Percentiles rank a stretch among this genome's conserved stretches.
phyloP scores from a whole-genome alignment of 2,888 invertebrate genomes.

The Stenolophus ochropezus region DNA sequence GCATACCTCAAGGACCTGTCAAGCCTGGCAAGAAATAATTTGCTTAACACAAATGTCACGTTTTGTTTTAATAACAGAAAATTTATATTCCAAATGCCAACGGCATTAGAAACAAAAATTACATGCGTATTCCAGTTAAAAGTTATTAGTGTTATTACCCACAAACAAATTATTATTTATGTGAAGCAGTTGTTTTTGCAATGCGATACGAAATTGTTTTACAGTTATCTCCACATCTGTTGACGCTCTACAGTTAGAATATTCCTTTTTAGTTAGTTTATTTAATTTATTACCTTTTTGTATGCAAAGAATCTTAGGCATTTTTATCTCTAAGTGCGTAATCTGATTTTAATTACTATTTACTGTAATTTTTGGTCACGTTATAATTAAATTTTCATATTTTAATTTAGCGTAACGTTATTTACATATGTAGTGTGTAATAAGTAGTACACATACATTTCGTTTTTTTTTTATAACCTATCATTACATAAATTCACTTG shows the following conservation, averaged over 20 bases:
- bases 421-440: conserved; percentile 5
- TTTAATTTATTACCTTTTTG: conserved; percentile 16
- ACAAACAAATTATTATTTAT: conserved; percentile 28
- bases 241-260: conserved; percentile 18
- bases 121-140: not conserved
- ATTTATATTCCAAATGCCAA: not conserved
- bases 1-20: not conserved
- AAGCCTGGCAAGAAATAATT: not conserved
- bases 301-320: not conserved
- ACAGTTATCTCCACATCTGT: conserved; percentile 24
- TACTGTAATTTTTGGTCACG: conserved; percentile 31
- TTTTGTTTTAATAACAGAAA: conserved; percentile 16
- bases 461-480: not conserved
- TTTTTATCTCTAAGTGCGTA: conserved; percentile 4
- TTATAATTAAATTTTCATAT: conserved; percentile 25
- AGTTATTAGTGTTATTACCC: conserved; percentile 30
- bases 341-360: conserved; percentile 26
- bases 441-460: not conserved
- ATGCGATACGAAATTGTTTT: conserved; percentile 27
- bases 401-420: conserved; percentile 27
- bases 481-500: not conserved
- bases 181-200: conserved; percentile 36
- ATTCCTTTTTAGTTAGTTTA: conserved; percentile 3
- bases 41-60: not conserved
- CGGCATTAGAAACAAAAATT: not conserved